Base-by-base conservation (phyloP, 2,797 vertebrate genomes). In the Argya squamiceps region DNA sequence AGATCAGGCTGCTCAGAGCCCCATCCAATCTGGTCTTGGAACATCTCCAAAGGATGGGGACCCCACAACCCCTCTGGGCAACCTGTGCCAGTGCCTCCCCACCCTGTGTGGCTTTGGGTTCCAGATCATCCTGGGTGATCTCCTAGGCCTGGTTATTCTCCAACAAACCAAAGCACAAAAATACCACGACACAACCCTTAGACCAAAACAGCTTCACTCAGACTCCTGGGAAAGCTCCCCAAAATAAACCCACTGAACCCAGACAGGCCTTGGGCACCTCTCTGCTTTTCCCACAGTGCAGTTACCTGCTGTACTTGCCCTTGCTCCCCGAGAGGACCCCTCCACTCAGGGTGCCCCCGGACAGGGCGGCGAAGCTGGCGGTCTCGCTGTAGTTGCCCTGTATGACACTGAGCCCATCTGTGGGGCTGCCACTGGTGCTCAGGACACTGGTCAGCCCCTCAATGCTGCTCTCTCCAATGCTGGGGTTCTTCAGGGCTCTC, bases 401-500 rank as follows among this genome's bases (percentile, higher is more conserved):
- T 98, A 98, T 83, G 92, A 98, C 97, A 77, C 99, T 46, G 98
- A 99, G 97, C 96, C 99, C 98, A 46, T 98, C 58, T 23, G 99
- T 97, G 98, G 98, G 89, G 98, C 98, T 98, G 97, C 98, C 98
- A 14, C 99, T 99, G 97, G 99, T 99, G 97, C 99, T 99, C 94
- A 99, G 93, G 34, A 99, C 99, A 2, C 99, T 99, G 60, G 99
- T 99, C 29, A 98, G 98, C 22, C 99, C 99, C 82, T 99, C 99
- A 43, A 99, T 98, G 88, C 99, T 99, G 98, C 99, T 99, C 81
- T 99, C 99, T 0, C 99, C 99, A 7, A 99, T 98, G 97, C 99
- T 99, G 87, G 99, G 99, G 53, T 99, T 99, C 98, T 99, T 99
- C 84, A 99, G 98, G 41, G 99, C 99, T 88, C 99, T 97, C 99